A percentile compares a stretch with the other conserved stretches of the same genome.
phyloP scores from a whole-genome alignment of 92 coral and sea anemone genomes.

The Meandrina meandrites region DNA sequence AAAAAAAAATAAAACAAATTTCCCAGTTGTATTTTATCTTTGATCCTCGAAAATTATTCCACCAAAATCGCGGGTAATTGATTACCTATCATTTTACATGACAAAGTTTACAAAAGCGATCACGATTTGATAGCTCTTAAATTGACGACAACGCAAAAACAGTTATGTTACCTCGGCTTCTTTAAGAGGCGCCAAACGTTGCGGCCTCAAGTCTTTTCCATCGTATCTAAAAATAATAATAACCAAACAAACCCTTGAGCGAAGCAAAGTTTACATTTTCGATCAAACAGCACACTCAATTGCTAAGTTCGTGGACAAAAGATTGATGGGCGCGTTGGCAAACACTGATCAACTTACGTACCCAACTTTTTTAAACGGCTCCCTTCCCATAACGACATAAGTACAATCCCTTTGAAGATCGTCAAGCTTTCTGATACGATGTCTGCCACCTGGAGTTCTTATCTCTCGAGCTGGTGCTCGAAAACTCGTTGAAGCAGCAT shows the following conservation, averaged over 20 bases:
- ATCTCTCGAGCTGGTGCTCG: slow-evolving; percentile 77
- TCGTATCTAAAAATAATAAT: slow-evolving; percentile 24
- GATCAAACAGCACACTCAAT: not conserved
- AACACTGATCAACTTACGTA: slow-evolving; percentile 35
- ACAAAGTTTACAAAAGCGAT: not conserved
- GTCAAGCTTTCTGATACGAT: slow-evolving; percentile 65
- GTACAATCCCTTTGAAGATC: slow-evolving; percentile 70
- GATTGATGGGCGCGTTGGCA: slow-evolving; percentile 28
- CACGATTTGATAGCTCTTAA: not conserved
- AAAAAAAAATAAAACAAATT: not conserved
- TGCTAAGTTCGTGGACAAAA: not conserved
- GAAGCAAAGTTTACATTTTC: not conserved
- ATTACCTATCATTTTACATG: not conserved
- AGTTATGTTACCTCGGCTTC: not conserved
- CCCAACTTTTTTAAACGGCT: slow-evolving; percentile 60
- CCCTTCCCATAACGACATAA: slow-evolving; percentile 82
- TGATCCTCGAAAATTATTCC: not conserved
- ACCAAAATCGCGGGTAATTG: not conserved
- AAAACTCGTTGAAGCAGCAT: slow-evolving; percentile 58
- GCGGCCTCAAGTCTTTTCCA: slow-evolving; percentile 12
- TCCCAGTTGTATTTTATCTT: not conserved
- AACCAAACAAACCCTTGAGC: slow-evolving; percentile 2
- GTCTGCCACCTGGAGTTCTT: slow-evolving; percentile 84
- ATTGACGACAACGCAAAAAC: not conserved
- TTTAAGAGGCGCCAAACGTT: slow-evolving; percentile 2